Base-by-base conservation (phyloP, 1,140 invertebrate genomes). In the Eciton burchellii region DNA sequence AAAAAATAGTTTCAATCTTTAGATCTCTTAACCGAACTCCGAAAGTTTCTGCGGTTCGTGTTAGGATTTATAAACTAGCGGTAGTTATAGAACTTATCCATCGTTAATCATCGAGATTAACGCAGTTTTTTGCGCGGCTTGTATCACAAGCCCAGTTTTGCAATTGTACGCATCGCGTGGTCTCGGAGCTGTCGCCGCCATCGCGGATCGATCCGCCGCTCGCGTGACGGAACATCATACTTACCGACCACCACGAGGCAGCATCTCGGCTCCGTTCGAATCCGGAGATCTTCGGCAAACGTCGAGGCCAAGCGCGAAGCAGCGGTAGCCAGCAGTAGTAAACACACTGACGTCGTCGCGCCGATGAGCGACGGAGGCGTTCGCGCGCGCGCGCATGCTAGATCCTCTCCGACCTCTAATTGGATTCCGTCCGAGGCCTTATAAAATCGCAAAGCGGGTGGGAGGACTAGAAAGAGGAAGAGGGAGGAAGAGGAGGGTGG, bases 351-450 rank as follows among this genome's bases (percentile, higher is more conserved):
- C 63, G 16, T 49, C 24, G 59, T 49, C 71, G 74, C 77, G 41
- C 68, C 21, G 54, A 77, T 59, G 43, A 59, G n/a, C 60, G 60
- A 59, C 35, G 71, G 21, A 56, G n/a, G n/a, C n/a, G n/a, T 57
- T 35, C 35, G 35, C 35, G 35, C 85, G 86, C 70, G 62, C 68
- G 79, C 79, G 63, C 88, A 57, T 65, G 60, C 86, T 91, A 91
- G 89, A 90, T 88, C 84, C 86, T 88, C 87, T 90, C 87, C 70
- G 82, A 79, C 63, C 79, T 79, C 63, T 70, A 91, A 91, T 91
- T 87, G 84, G 89, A 91, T 91, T 90, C 89, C 73, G 82, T 66
- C 49, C 79, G 91, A 90, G 88, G 87, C 89, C 91, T 87, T 90
- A 91, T 85, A 91, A 91, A 90, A 91, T 89, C 77, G 63, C 60